Percentiles rank a stretch among this genome's conserved stretches.
Conservation (phyloP, 53 echinoderm and acorn worm genomes). For the Henricia sp. region DNA sequence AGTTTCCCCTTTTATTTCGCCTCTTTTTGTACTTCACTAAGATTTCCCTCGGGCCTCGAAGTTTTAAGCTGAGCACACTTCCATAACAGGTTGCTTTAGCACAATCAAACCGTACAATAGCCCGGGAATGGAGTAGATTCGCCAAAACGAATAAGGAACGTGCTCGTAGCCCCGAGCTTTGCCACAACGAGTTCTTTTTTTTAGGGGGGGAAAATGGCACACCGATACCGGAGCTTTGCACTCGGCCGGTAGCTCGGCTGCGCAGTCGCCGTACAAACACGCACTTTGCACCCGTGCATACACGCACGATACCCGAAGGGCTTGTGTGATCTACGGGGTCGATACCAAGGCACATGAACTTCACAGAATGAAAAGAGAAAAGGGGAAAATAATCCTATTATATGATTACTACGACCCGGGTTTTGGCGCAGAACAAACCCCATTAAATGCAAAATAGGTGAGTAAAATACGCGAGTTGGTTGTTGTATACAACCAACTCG, state of each 20-base stretch:
- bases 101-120: constrained; percentile 24
- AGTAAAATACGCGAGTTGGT: neutral
- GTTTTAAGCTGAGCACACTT: constrained; percentile 24
- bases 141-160: neutral
- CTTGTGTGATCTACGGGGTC: constrained; percentile 13
- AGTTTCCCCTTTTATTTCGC: neutral
- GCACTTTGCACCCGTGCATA: constrained; percentile 48
- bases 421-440: neutral
- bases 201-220: neutral
- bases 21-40: neutral
- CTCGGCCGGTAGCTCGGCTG: constrained; percentile 24
- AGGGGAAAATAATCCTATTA: constrained; percentile 55
- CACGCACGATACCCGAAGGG: constrained; percentile 6
- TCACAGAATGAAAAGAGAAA: no score
- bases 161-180: constrained; percentile 5
- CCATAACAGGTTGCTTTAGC: constrained; percentile 49
- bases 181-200: neutral
- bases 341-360: constrained; percentile 37
- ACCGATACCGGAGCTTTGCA: neutral
- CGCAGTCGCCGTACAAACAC: constrained; percentile 29
- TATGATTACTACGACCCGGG: constrained; percentile 12
- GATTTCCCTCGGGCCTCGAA: neutral
- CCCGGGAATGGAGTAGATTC: neutral
- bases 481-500: no score
- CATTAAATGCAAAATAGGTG: neutral